A percentile compares a stretch with the other conserved stretches of the same genome.
Conservation (phyloP, 2,888 invertebrate genomes). For the Hermaeophaga mercurialis region DNA sequence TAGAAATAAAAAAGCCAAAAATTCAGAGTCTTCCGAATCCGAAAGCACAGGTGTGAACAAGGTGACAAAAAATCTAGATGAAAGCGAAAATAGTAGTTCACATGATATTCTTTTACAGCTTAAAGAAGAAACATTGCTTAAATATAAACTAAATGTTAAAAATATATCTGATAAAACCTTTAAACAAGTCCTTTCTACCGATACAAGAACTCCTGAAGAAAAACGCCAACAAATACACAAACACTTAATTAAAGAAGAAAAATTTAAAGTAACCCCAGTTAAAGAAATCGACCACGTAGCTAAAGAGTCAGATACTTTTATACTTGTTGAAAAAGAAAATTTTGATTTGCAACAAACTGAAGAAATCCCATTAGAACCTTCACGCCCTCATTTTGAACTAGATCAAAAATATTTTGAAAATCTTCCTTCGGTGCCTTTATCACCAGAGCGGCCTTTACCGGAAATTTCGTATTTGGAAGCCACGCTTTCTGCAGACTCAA, state of each 20-base stretch:
- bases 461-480: slow-evolving; percentile 34
- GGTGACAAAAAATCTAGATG: too few relatives aligned
- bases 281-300: neutral
- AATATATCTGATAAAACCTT: slow-evolving; percentile 27
- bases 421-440: slow-evolving; percentile 25
- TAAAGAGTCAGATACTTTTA: neutral
- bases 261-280: slow-evolving; percentile 7
- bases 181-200: slow-evolving; percentile 4
- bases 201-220: slow-evolving; percentile 7
- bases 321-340: slow-evolving; percentile 7
- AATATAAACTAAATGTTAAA: slow-evolving; percentile 38
- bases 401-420: slow-evolving; percentile 11
- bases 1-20: slow-evolving; percentile 4
- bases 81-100: neutral
- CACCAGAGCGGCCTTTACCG: slow-evolving; percentile 33
- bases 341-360: neutral
- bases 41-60: too few relatives aligned
- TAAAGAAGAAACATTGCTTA: slow-evolving; percentile 40
- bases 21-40: slow-evolving; percentile 5
- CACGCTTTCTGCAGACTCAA: slow-evolving; percentile 8
- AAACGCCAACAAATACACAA: neutral
- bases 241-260: neutral
- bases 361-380: neutral
- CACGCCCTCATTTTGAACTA: neutral
- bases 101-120: slow-evolving; percentile 35